Conservation (phyloP, 30 jellyfish, hydroid and myxozoan species). For the Haliclystus octoradiatus region DNA sequence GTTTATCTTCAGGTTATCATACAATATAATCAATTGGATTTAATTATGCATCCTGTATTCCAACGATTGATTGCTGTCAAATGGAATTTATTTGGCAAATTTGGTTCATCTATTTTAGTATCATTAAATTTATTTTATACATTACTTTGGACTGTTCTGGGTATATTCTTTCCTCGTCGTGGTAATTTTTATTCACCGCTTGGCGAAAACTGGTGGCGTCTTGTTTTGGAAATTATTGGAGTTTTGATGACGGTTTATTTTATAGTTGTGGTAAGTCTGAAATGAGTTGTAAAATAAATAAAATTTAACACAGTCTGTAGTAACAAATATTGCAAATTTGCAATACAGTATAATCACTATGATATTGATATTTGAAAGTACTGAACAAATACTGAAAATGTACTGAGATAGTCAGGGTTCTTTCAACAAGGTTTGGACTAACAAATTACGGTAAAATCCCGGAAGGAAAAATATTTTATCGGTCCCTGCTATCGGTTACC, state of each 20-base stretch:
- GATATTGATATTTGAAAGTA: too few species aligned
- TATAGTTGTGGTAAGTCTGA: constrained; percentile 58
- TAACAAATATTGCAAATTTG: too few species aligned
- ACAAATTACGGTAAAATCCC: too few species aligned
- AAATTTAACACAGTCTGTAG: too few species aligned
- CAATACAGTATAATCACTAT: too few species aligned
- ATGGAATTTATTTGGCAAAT: constrained; percentile 80
- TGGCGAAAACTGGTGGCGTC: constrained; percentile 61
- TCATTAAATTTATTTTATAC: constrained; percentile 71
- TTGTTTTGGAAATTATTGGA: constrained; percentile 70
- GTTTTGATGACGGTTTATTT: constrained; percentile 63
- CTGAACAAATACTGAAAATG: too few species aligned
- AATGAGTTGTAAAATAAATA: neutral
- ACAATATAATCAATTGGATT: constrained; percentile 86
- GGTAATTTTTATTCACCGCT: constrained; percentile 63
- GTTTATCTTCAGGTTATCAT: constrained; percentile 48
- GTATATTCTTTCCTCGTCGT: constrained; percentile 74
- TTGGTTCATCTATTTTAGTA: constrained; percentile 52
- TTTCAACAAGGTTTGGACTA: too few species aligned
- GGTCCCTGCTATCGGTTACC: too few species aligned
- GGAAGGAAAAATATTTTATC: too few species aligned
- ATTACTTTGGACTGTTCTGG: constrained; percentile 89
- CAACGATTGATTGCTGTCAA: constrained; percentile 79
- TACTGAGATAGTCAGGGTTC: too few species aligned
- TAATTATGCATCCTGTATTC: constrained; percentile 91